phyloP scores from a whole-genome alignment of 2,888 invertebrate genomes.

The Fissipunctia ypsillon region DNA sequence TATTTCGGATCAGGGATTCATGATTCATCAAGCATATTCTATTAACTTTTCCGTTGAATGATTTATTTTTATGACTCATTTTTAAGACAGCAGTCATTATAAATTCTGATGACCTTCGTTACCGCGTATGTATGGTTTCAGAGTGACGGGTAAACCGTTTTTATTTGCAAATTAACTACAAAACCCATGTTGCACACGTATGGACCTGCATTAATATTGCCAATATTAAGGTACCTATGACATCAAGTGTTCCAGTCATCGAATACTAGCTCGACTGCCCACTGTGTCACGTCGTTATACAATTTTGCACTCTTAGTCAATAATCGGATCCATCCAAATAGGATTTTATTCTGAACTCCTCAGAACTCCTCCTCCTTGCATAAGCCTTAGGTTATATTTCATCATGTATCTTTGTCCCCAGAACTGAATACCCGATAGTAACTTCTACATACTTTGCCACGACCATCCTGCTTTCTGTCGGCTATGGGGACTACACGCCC shows the following conservation, averaged over 20 bases:
- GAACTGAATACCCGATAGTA: constrained; percentile 80
- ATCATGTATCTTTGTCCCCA: constrained; percentile 62
- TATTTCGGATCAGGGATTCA: constrained; percentile 49
- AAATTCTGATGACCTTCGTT: constrained; percentile 52
- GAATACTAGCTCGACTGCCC: not conserved
- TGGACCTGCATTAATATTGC: not conserved
- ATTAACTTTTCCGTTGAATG: constrained; percentile 59
- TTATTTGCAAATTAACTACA: constrained; percentile 33
- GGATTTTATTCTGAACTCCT: not conserved
- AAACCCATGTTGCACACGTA: constrained; percentile 3
- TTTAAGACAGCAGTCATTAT: constrained; percentile 57
- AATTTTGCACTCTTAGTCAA: not conserved
- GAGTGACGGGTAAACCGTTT: constrained; percentile 23
- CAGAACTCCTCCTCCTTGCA: not conserved
- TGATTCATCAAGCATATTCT: constrained; percentile 58
- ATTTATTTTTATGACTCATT: constrained; percentile 65
- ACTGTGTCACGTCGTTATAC: not conserved
- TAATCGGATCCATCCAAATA: not conserved
- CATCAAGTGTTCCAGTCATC: not conserved
- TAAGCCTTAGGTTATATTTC: not conserved
- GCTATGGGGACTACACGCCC: constrained; percentile 87
- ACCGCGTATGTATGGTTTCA: constrained; percentile 33
- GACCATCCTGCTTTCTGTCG: constrained; percentile 83
- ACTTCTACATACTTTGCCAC: constrained; percentile 87
- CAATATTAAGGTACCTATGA: not conserved